Evolutionary conservation across 2,797 vertebrate species (phyloP), one percentile per base, ranked within the genome.

Genomic region (Spondyliosoma cantharus): DNA sequence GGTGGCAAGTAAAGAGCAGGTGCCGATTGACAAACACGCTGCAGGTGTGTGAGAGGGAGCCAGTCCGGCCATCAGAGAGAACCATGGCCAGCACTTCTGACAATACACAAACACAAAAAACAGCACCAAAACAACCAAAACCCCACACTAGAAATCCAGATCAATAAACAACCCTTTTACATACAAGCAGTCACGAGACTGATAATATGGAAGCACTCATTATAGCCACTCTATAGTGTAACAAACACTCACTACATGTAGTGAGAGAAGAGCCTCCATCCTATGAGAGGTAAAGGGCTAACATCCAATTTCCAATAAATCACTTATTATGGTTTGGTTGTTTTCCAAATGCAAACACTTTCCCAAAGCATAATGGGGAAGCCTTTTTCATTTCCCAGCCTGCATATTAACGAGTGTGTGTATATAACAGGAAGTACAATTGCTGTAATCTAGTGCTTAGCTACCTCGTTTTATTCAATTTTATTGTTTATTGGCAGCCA

Each of bases 401-500:
- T 60, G 16, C 62, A 43, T 73, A 76, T 71, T 63, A 63, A 43
- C 2, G 2, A 69, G 42, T 48, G 45, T 79, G 59, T 78, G 67
- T 62, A 42, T 43, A 69, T 53, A 74, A 71, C 50, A 76, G 29
- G 15, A 71, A 56, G 50, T 57, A 79, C 75, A 63, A 75, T 48
- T 43, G 54, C 62, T 73, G 57, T 84, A 83, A 85, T 87, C 58
- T 73, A 43, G 49, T 29, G 25, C 69, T 83, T 76, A 76, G 71
- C 71, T 48, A 59, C 53, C 58, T 80, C 49, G 61, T 80, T 88
- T 75, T 59, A 71, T 81, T 81, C 50, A 67, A 14, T 78, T 72
- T 79, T 74, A 84, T 85, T 81, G 57, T 80, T 81, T 76, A 79
- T 69, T 80, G 64, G 65, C 73, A 85, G 76, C 37, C 69, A 66